Evolutionary conservation across 2,113 vertebrate species (phyloP).

Genomic region (Actinemys pallida): DNA sequence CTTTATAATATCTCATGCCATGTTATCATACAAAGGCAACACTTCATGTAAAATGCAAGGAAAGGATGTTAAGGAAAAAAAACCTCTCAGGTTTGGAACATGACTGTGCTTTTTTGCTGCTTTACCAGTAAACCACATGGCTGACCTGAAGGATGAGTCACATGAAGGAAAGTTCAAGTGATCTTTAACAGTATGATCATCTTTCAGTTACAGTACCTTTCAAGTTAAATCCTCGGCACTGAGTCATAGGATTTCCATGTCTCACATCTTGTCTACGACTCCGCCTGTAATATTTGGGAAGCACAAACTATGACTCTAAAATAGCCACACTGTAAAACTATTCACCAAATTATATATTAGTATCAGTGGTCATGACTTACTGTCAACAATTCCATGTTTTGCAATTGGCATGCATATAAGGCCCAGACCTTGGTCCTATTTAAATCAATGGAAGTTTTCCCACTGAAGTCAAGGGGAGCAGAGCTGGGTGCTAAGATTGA

Average conservation of each 20-base stretch:
- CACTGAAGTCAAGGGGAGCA: not conserved
- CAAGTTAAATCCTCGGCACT: slow-evolving; percentile 97
- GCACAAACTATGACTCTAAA: slow-evolving; percentile 32
- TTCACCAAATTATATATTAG: not conserved
- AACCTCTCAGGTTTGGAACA: slow-evolving; percentile 42
- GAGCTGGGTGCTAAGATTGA: not conserved
- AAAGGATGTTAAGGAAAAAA: slow-evolving; percentile 27
- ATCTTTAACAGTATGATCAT: not conserved
- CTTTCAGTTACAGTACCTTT: slow-evolving; percentile 87
- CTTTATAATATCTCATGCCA: not conserved
- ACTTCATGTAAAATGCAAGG: not conserved
- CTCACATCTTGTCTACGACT: slow-evolving; percentile 97
- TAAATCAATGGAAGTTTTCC: not conserved
- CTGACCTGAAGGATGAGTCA: slow-evolving; percentile 48
- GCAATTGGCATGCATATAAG: not conserved
- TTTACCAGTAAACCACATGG: slow-evolving; percentile 22
- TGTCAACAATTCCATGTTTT: not conserved
- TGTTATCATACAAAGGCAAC: not conserved
- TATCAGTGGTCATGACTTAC: not conserved
- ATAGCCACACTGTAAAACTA: not conserved
- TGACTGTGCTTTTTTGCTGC: not conserved
- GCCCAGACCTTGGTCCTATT: not conserved
- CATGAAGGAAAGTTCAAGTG: not conserved
- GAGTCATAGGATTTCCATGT: slow-evolving; percentile 96
- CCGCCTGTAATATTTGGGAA: slow-evolving; percentile 81